phyloP scores from a whole-genome alignment of 2,888 invertebrate genomes.

The Heliconius hortense region DNA sequence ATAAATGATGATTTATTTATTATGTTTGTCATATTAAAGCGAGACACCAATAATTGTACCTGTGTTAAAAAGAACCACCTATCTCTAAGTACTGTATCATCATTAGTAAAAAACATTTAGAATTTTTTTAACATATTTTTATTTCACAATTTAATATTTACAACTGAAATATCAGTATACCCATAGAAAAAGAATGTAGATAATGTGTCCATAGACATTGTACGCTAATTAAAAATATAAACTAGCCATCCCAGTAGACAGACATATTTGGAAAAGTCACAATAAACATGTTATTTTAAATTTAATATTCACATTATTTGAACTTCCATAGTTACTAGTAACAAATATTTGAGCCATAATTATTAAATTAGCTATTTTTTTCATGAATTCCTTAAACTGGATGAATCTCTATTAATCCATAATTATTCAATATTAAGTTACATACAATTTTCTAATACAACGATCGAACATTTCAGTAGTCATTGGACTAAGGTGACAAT shows the following conservation, averaged over 20 bases:
- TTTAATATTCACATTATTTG: too few relatives aligned
- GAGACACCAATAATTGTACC: background rate
- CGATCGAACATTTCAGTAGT: too few relatives aligned
- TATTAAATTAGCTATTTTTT: background rate
- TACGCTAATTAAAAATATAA: background rate
- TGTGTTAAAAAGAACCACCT: background rate
- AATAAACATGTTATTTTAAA: background rate
- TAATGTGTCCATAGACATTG: background rate
- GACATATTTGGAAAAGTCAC: background rate
- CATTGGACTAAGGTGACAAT: background rate
- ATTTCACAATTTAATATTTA: too few relatives aligned
- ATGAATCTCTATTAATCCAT: too few relatives aligned
- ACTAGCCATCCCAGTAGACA: background rate
- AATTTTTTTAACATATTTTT: too few relatives aligned
- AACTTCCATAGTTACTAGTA: background rate
- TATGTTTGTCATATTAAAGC: background rate
- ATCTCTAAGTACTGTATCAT: background rate
- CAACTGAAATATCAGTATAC: background rate
- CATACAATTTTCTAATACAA: too few relatives aligned
- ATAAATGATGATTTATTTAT: too few relatives aligned
- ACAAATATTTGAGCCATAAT: background rate
- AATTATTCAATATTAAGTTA: too few relatives aligned
- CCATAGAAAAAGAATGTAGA: background rate
- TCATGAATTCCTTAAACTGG: too few relatives aligned
- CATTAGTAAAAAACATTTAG: background rate